Evolutionary conservation across 2,888 invertebrate genomes (phyloP).

Genomic region (Sarcophaga subvicina): DNA sequence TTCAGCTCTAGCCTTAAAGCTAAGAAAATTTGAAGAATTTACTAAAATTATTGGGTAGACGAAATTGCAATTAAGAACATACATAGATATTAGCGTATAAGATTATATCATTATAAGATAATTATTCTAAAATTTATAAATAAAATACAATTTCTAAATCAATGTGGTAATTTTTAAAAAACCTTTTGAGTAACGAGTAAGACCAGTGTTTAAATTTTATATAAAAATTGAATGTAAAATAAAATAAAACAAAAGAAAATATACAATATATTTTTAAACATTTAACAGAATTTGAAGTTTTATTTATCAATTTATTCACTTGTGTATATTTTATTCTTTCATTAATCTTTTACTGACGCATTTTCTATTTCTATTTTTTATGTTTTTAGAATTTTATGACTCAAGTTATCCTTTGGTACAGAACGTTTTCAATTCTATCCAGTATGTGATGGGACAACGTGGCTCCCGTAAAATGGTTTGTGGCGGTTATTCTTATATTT

Average conservation of each 20-base stretch:
- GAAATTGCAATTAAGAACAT: too few relatives aligned
- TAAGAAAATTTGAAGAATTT: too few relatives aligned
- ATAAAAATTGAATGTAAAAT: neutral
- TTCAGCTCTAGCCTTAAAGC: too few relatives aligned
- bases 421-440: constrained; percentile 67
- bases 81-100: too few relatives aligned
- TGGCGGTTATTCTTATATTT: constrained; percentile 76
- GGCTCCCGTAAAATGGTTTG: constrained; percentile 77
- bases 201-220: too few relatives aligned
- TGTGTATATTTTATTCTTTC: neutral
- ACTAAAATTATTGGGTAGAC: too few relatives aligned
- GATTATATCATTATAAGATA: too few relatives aligned
- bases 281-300: neutral
- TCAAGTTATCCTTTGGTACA: constrained; percentile 36
- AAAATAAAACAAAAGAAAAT: neutral
- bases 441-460: constrained; percentile 76
- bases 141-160: too few relatives aligned
- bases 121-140: too few relatives aligned
- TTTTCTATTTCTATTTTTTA: constrained; percentile 36
- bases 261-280: neutral
- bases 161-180: too few relatives aligned
- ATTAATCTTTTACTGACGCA: neutral
- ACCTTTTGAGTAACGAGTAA: too few relatives aligned
- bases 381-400: constrained; percentile 41
- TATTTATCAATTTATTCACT: neutral